Percentiles rank a stretch among this genome's conserved stretches.
These are phyloP conservation scores for Accipiter virgatus DNA, from an alignment of 2,113 vertebrate species.

Conservation along the genomic window DNA sequence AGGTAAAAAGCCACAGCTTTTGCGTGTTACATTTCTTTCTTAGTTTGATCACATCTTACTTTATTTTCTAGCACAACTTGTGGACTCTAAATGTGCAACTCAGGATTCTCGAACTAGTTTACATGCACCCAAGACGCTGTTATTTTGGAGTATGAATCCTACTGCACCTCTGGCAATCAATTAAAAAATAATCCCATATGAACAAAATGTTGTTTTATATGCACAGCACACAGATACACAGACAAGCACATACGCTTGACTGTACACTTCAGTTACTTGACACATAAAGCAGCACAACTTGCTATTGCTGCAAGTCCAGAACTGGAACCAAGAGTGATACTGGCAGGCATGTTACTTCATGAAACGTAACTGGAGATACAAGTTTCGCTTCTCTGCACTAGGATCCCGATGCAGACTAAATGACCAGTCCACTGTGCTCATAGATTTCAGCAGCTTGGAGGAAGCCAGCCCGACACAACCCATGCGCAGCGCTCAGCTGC, in stretches of 20 bases:
- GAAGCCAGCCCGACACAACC: neutral
- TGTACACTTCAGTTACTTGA: neutral
- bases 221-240: accelerated
- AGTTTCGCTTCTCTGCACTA: neutral
- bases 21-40: neutral
- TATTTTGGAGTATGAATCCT: neutral
- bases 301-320: neutral
- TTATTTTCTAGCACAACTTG: neutral
- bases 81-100: neutral
- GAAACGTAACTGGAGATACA: neutral
- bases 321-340: neutral
- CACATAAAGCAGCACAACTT: neutral
- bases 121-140: accelerated
- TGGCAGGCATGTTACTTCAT: accelerated
- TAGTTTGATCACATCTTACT: neutral
- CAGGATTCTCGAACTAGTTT: neutral
- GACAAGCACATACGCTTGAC: neutral
- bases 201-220: neutral
- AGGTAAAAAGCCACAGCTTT: neutral
- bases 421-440: neutral
- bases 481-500: accelerated
- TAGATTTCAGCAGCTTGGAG: neutral
- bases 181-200: accelerated
- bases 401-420: neutral
- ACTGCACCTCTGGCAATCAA: neutral